Conservation (phyloP, 2,888 invertebrate species). For the Eurytoma californica region DNA sequence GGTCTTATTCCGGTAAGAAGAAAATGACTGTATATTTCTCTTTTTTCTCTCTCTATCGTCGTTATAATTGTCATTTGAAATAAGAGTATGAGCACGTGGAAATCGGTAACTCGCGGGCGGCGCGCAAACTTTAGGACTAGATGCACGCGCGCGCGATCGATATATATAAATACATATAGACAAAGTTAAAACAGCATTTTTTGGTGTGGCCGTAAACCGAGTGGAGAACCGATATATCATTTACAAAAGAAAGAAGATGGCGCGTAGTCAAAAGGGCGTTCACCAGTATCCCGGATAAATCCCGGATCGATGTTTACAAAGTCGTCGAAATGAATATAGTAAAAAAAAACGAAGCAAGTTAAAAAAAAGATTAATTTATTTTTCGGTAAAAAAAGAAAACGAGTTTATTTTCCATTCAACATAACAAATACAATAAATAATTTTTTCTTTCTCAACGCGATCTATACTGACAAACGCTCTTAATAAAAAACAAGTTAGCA, state of each 20-base stretch:
- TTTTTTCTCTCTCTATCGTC: not conserved
- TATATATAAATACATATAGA: too few species aligned
- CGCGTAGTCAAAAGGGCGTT: constrained; percentile 41
- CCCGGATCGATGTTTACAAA: too few species aligned
- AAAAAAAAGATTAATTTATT: too few species aligned
- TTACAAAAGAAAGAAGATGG: not conserved
- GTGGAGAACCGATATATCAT: constrained; percentile 25
- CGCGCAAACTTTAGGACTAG: constrained; percentile 49
- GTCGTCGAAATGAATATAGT: too few species aligned
- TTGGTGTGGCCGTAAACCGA: constrained; percentile 28
- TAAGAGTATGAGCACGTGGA: not conserved
- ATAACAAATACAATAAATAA: too few species aligned
- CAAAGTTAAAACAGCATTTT: not conserved
- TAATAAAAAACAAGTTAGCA: too few species aligned
- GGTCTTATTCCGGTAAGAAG: not conserved
- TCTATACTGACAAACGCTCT: too few species aligned
- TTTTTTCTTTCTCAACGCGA: not conserved
- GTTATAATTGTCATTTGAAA: not conserved
- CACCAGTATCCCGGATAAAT: constrained; percentile 13
- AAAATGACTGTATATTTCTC: constrained; percentile 4
- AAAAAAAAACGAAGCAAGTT: too few species aligned
- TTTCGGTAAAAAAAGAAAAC: too few species aligned
- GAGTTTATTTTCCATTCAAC: too few species aligned
- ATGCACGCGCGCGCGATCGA: constrained; percentile 24
- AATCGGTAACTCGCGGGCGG: constrained; percentile 7